A percentile compares a stretch with the other conserved stretches of the same genome.
phyloP scores from a whole-genome alignment of 2,113 vertebrate genomes.

The Carassius gibelio region DNA sequence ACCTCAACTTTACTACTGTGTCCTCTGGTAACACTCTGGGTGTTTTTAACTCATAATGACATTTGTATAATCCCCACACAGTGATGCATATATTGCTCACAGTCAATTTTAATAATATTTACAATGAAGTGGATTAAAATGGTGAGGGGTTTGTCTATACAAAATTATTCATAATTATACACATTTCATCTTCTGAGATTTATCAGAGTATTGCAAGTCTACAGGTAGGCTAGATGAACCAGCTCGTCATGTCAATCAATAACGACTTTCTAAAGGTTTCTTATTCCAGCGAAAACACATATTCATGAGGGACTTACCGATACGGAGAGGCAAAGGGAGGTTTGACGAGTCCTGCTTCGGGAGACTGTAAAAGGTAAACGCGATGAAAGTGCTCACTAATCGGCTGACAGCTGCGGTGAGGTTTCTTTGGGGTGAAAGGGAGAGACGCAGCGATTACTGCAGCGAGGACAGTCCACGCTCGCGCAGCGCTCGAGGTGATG shows the following conservation, averaged over 20 bases:
- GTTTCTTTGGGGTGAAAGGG: slow-evolving; percentile 45
- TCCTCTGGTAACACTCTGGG: not conserved
- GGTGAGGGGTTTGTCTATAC: not conserved
- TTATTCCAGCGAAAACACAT: not conserved
- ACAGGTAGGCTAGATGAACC: not conserved
- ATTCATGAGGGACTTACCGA: slow-evolving; percentile 30
- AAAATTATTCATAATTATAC: not conserved
- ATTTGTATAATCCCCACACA: not conserved
- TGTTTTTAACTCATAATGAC: not conserved
- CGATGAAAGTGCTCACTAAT: slow-evolving; percentile 34
- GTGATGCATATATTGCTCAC: no score
- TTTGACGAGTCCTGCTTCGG: slow-evolving; percentile 37
- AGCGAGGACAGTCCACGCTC: slow-evolving; percentile 58
- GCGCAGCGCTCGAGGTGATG: slow-evolving; percentile 59
- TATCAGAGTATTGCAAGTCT: slow-evolving; percentile 9
- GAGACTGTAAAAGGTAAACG: slow-evolving; percentile 23
- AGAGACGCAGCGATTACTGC: slow-evolving; percentile 57
- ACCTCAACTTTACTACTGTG: slow-evolving; percentile 17
- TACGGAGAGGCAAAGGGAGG: slow-evolving; percentile 35
- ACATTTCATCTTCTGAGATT: not conserved
- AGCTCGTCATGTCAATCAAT: not conserved
- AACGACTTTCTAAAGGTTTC: slow-evolving; percentile 20
- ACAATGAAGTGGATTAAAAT: not conserved
- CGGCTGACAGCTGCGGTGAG: slow-evolving; percentile 41
- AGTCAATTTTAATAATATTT: not conserved